These are phyloP conservation scores for Bubo bubo DNA, from an alignment of 2,113 vertebrate genomes.

Conservation along the genomic window DNA sequence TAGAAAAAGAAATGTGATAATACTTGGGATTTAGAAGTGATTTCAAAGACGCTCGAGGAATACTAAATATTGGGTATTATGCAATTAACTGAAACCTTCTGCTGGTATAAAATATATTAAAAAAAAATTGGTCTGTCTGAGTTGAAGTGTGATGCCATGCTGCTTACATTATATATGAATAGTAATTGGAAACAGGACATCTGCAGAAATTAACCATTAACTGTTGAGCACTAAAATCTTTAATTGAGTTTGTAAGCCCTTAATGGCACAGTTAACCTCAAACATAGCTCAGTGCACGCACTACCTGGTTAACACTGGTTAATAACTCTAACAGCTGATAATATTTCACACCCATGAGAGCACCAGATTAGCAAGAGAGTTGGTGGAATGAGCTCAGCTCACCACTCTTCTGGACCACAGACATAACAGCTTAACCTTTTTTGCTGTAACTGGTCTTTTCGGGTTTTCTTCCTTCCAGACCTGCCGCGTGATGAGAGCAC, in stretches of 20 bases:
- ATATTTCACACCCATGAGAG: slow-evolving; percentile 64
- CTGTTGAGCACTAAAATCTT: slow-evolving; percentile 61
- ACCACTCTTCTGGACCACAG: neutral
- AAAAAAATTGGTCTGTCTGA: neutral
- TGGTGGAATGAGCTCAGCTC: slow-evolving; percentile 53
- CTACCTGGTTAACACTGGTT: slow-evolving; percentile 63
- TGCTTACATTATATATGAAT: slow-evolving; percentile 53
- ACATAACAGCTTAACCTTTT: slow-evolving; percentile 10
- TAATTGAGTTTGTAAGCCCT: slow-evolving; percentile 68
- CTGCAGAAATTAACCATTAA: slow-evolving; percentile 64
- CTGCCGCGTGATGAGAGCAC: neutral
- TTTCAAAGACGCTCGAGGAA: slow-evolving; percentile 37
- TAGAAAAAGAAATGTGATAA: slow-evolving; percentile 41
- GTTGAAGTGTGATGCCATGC: slow-evolving; percentile 57
- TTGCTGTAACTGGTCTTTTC: neutral
- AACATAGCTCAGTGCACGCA: neutral
- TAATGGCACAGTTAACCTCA: slow-evolving; percentile 55
- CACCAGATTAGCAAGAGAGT: slow-evolving; percentile 45
- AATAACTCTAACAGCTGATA: slow-evolving; percentile 65
- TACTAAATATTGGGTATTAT: neutral
- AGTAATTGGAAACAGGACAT: slow-evolving; percentile 67
- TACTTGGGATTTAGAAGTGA: neutral
- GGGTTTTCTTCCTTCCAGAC: neutral
- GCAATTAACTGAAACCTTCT: slow-evolving; percentile 44
- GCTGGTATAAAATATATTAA: slow-evolving; percentile 2